Conservation (phyloP, 2,113 vertebrate genomes). For the Xiphias gladius region DNA sequence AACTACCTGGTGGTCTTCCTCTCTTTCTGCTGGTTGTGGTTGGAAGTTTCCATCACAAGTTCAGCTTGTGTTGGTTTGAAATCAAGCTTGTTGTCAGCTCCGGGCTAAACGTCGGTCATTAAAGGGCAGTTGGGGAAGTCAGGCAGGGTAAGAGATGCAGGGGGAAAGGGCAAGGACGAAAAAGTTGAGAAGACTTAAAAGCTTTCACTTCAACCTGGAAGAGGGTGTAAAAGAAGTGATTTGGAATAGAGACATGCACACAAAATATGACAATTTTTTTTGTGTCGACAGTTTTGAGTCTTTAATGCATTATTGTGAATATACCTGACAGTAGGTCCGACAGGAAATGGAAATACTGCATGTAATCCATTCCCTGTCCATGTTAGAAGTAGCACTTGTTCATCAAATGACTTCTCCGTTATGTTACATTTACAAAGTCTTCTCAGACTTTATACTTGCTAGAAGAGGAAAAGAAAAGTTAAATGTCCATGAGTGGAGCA, state of each 20-base stretch:
- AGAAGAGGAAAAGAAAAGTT: not conserved
- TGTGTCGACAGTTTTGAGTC: not conserved
- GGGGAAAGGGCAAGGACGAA: not conserved
- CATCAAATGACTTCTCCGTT: too few relatives aligned
- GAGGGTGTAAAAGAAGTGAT: not conserved
- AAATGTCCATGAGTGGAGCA: not conserved
- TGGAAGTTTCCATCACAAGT: slow-evolving; percentile 59
- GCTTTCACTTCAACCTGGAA: not conserved
- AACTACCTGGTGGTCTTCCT: slow-evolving; percentile 53
- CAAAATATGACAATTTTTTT: not conserved
- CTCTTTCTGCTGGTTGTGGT: slow-evolving; percentile 7
- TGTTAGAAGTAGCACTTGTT: not conserved
- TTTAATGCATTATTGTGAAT: not conserved
- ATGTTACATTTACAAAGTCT: not conserved
- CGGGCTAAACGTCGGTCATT: slow-evolving; percentile 33
- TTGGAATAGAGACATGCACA: not conserved
- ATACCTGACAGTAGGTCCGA: not conserved
- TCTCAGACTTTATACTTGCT: not conserved
- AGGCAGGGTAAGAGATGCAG: slow-evolving; percentile 32
- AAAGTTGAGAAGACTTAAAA: not conserved
- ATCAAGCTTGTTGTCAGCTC: slow-evolving; percentile 30
- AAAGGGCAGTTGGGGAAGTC: slow-evolving; percentile 38
- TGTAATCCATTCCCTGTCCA: too few relatives aligned
- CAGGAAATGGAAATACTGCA: not conserved
- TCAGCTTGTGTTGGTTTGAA: slow-evolving; percentile 51